phyloP scores from a whole-genome alignment of 2,113 vertebrate genomes.

The Genyomyrus donnyi region DNA sequence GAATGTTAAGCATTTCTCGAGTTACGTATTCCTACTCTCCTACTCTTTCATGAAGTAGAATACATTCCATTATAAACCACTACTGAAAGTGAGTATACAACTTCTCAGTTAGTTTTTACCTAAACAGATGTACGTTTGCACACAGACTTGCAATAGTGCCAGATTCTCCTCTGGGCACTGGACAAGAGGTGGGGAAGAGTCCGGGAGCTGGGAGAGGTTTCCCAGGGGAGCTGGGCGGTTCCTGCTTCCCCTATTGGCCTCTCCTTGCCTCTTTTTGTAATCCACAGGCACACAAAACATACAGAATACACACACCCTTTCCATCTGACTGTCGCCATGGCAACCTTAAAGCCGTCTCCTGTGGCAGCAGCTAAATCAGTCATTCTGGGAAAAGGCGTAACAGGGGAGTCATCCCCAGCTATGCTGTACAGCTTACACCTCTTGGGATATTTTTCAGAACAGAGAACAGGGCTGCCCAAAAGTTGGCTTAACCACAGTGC shows the following conservation, averaged over 20 bases:
- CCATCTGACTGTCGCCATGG: neutral
- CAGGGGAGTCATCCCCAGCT: neutral
- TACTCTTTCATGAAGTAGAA: neutral
- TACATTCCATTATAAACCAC: neutral
- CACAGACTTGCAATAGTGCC: neutral
- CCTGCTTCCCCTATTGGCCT: neutral
- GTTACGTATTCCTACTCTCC: neutral
- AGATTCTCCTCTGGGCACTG: neutral
- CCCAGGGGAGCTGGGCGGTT: neutral
- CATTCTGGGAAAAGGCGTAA: neutral
- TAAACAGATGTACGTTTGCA: neutral
- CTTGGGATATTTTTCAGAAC: neutral
- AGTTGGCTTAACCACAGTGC: neutral
- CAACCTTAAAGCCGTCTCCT: neutral
- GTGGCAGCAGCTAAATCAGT: neutral
- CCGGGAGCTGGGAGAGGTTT: too few species aligned
- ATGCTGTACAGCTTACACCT: neutral
- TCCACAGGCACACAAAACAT: neutral
- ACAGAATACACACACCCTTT: constrained; percentile 19
- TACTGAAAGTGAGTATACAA: neutral
- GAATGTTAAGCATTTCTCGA: neutral
- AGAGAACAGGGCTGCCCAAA: neutral
- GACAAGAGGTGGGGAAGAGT: neutral
- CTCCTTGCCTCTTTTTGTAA: neutral
- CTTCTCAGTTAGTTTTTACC: neutral